phyloP scores from a whole-genome alignment of 2,113 vertebrate species.

The Phalacrocorax brasilianus region DNA sequence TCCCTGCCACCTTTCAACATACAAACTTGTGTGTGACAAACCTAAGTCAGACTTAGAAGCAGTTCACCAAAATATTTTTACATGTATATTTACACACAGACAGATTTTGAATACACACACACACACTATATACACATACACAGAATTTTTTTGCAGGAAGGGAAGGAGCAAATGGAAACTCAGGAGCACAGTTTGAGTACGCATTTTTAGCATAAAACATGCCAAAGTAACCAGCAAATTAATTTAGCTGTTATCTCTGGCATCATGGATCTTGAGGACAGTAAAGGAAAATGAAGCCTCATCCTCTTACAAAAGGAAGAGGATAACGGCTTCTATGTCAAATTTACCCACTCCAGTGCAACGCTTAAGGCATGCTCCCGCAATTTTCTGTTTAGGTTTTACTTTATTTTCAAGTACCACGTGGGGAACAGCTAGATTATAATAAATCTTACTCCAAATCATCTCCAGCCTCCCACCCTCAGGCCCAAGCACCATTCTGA shows the following conservation, averaged over 20 bases:
- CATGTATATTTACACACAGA: neutral
- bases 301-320: neutral
- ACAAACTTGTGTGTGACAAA: neutral
- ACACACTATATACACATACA: neutral
- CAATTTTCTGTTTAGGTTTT: neutral
- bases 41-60: neutral
- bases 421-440: neutral
- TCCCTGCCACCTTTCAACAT: neutral
- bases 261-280: neutral
- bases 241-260: neutral
- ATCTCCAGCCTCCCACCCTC: neutral
- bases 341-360: neutral
- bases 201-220: neutral
- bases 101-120: neutral
- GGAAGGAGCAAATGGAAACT: neutral
- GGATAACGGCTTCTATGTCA: neutral
- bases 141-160: neutral
- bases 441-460: neutral
- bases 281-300: neutral
- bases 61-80: neutral
- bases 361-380: neutral
- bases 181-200: neutral
- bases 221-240: neutral
- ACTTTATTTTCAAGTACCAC: neutral
- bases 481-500: neutral